Evolutionary conservation across 1,140 invertebrate species (phyloP).

Genomic region (Papilio polytes): DNA sequence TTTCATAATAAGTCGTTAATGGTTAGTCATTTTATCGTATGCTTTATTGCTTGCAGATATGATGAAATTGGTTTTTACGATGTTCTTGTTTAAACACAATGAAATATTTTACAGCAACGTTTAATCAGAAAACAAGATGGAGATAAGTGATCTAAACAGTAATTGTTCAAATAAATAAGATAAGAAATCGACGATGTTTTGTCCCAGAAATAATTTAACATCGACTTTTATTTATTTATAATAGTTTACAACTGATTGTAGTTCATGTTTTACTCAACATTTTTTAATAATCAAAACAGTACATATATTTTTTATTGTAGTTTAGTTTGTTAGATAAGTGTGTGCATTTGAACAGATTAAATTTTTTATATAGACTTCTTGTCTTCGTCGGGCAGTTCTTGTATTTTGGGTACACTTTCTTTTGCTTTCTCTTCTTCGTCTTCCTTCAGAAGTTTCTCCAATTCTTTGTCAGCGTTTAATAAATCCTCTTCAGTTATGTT

Average conservation of each 20-base stretch:
- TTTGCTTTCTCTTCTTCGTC: slow-evolving; percentile 47
- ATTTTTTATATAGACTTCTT: slow-evolving; percentile 63
- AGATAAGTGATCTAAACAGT: background rate
- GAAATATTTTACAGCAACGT: background rate
- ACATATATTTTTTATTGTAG: background rate
- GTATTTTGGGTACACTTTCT: slow-evolving; percentile 40
- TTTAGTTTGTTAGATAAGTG: background rate
- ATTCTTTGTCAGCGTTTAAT: slow-evolving; percentile 70
- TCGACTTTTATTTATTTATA: no score
- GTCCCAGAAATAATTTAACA: no score
- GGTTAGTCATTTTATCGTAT: background rate
- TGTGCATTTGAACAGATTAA: background rate
- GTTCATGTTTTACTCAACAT: no score
- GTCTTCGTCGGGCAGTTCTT: slow-evolving; percentile 47
- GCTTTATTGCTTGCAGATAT: background rate
- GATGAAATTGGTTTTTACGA: background rate
- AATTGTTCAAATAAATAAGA: background rate
- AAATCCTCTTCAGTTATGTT: slow-evolving; percentile 75
- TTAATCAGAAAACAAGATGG: background rate
- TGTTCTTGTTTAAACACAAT: background rate
- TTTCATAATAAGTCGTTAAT: background rate
- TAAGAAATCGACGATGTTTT: background rate
- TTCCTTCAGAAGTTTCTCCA: slow-evolving; percentile 69
- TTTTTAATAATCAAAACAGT: background rate
- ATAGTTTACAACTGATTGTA: no score